Evolutionary conservation across 1,140 invertebrate species (phyloP).

Genomic region (Trichogramma pretiosum): DNA sequence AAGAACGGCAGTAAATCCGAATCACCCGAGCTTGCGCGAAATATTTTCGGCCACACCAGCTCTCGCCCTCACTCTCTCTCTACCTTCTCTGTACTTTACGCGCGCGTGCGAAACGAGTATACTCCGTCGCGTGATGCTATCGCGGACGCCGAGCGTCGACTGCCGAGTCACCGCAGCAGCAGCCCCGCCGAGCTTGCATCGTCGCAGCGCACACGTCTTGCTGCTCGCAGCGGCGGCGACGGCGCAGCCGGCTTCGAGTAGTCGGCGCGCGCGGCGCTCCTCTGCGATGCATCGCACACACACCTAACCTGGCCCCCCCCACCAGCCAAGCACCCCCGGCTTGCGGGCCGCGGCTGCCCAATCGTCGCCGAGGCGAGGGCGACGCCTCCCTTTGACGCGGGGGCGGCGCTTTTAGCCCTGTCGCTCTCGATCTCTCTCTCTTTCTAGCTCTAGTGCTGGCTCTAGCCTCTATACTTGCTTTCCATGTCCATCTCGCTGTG

Average conservation of each 20-base stretch:
- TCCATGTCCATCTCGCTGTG: no score
- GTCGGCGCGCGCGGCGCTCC: slow-evolving; percentile 25
- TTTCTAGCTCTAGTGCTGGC: no score
- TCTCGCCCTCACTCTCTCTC: not conserved
- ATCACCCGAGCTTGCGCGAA: no score
- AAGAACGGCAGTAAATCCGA: not conserved
- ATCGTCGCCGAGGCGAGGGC: slow-evolving; percentile 30
- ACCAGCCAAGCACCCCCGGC: no score
- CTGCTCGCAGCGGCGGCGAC: slow-evolving; percentile 9
- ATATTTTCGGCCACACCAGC: not conserved
- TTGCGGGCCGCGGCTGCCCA: no score
- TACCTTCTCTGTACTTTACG: not conserved
- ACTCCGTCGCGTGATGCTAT: not conserved
- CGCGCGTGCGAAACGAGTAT: no score
- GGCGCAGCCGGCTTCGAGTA: slow-evolving; percentile 16
- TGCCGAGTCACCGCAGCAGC: not conserved
- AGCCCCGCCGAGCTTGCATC: slow-evolving; percentile 28
- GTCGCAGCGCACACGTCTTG: slow-evolving; percentile 10
- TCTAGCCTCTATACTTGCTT: no score
- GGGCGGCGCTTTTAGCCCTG: no score
- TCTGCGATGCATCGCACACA: no score
- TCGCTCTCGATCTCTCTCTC: no score
- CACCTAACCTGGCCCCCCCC: no score
- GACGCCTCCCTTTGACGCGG: slow-evolving; percentile 30
- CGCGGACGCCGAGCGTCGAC: not conserved